Evolutionary conservation across 2,888 invertebrate genomes (phyloP).

Genomic region (Eristalinus sepulchralis): DNA sequence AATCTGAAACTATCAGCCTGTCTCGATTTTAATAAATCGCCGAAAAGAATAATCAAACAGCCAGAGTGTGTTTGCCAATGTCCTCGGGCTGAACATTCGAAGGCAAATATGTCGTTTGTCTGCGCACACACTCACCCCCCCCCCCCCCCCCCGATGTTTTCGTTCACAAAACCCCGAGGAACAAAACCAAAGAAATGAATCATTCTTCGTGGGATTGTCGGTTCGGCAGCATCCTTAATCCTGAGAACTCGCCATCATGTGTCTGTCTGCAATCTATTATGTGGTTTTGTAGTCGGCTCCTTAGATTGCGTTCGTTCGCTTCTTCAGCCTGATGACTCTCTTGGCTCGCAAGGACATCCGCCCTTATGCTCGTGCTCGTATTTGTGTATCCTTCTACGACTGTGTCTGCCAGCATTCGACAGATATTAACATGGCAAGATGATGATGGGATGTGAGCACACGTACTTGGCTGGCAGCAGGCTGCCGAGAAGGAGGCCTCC

Average conservation of each 20-base stretch:
- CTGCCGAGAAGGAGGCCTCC: background rate
- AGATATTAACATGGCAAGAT: slow-evolving; percentile 49
- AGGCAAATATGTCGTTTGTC: slow-evolving; percentile 26
- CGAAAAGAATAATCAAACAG: background rate
- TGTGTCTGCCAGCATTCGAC: slow-evolving; percentile 26
- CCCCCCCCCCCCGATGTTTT: background rate
- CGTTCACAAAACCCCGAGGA: background rate
- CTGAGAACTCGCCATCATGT: slow-evolving; percentile 32
- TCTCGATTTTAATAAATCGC: slow-evolving; percentile 20
- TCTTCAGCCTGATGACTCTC: slow-evolving; percentile 39
- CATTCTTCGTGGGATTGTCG: slow-evolving; percentile 33
- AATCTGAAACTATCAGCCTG: background rate
- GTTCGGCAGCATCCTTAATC: slow-evolving; percentile 43
- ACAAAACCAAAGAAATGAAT: slow-evolving; percentile 34
- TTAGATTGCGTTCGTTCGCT: background rate
- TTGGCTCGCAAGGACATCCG: slow-evolving; percentile 15
- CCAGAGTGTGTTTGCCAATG: slow-evolving; percentile 13
- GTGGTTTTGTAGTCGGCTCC: slow-evolving; percentile 36
- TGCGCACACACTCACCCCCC: background rate
- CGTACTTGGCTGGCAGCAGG: slow-evolving; percentile 25
- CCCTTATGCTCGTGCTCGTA: background rate
- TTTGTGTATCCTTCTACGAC: background rate
- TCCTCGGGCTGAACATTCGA: slow-evolving; percentile 11
- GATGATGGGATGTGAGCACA: slow-evolving; percentile 52
- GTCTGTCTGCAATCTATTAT: slow-evolving; percentile 36